Base-by-base conservation (phyloP, 1,140 invertebrate species). In the Neodiprion lecontei region DNA sequence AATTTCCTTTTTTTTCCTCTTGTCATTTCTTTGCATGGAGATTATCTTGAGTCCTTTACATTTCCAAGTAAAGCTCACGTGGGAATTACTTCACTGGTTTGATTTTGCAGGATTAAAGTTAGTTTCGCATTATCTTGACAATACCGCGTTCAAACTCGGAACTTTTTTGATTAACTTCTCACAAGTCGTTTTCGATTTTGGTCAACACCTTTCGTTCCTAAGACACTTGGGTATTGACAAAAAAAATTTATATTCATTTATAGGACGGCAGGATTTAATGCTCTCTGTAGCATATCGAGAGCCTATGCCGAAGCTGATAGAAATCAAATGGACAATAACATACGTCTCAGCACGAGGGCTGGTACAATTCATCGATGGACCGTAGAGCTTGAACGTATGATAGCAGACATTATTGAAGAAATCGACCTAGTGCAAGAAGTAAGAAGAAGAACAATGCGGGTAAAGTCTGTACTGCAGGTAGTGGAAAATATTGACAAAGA, bases 281-380 rank as follows among this genome's bases (percentile, higher is more conserved):
- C 88, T 4, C 87, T 89, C 74, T 90, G 91, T 53, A 91, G 90
- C 9, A 89, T 91, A 61, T 88, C 91, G 80, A 88, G 91, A 78
- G 90, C 91, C 0, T 90, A 90, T 66, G 88, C 90, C 1, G 86
- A 90, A 68, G 88, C 92, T 1, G 91, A 92, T 79, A 92, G 92
- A 83, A 90, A 91, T 48, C 92, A 93, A 78, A 85, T 83, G 9
- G 91, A 93, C 78, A 94, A 91, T 68, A 92, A 90, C 1, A 89
- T 90, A 72, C 85, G 89, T 71, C 74, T 94, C 3, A 88, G 88
- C 65, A 88, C 90, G 70, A 90, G 92, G 69, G 89, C 91, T 0
- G 88, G 90, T 79, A 89, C 93, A 74, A 89, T 94, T 12, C 90
- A 89, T 74, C 86, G 91, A 72, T 93, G 92, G 92, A 93, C 93